Evolutionary conservation across 2,113 vertebrate species (phyloP).

Genomic region (Perognathus longimembris): DNA sequence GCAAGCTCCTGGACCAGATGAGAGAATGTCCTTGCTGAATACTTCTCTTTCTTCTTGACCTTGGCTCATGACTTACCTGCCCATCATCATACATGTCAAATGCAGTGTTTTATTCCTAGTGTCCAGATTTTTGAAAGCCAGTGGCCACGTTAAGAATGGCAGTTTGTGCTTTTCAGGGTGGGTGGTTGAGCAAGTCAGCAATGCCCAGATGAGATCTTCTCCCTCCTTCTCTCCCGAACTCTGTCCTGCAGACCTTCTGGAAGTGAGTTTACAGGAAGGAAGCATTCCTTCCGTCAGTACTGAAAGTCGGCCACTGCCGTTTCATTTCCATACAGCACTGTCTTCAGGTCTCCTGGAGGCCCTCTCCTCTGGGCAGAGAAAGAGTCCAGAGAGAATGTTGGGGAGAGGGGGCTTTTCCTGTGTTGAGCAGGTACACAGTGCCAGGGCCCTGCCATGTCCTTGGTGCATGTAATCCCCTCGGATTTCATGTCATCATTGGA

Average conservation of each 20-base stretch:
- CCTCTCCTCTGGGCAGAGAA: not conserved
- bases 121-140: not conserved
- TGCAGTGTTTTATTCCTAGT: not conserved
- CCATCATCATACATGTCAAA: not conserved
- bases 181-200: not conserved
- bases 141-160: not conserved
- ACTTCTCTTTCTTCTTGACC: not conserved
- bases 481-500: not conserved
- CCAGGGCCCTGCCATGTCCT: not conserved
- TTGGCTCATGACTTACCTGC: not conserved
- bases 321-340: not conserved
- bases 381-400: fast-evolving
- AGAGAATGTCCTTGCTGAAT: fast-evolving
- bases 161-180: not conserved
- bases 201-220: not conserved
- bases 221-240: fast-evolving
- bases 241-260: not conserved
- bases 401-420: not conserved
- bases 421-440: fast-evolving
- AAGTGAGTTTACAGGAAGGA: not conserved
- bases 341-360: not conserved
- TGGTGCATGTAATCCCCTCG: fast-evolving
- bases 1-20: not conserved
- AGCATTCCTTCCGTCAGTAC: not conserved
- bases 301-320: not conserved